These are phyloP conservation scores for Pharmacophagus antenor DNA, from an alignment of 2,888 invertebrate species.

Conservation along the genomic window DNA sequence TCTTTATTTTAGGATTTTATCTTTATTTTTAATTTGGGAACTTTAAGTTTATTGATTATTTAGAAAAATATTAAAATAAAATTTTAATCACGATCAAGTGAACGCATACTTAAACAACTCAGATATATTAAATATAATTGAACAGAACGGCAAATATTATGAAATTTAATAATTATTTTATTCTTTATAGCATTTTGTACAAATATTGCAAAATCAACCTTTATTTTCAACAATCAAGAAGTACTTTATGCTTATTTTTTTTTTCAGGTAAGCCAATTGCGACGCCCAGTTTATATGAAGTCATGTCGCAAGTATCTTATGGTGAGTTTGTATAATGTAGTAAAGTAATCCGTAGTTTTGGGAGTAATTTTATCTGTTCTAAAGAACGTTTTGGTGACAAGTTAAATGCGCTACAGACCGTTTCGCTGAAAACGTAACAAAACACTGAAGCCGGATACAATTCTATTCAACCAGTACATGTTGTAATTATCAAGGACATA, in stretches of 20 bases:
- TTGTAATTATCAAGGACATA: neutral
- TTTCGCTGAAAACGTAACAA: slow-evolving; percentile 4
- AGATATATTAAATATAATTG: no score
- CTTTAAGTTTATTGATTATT: no score
- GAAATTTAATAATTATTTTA: no score
- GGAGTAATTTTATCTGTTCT: slow-evolving; percentile 11
- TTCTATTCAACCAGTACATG: neutral
- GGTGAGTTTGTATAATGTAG: slow-evolving; percentile 56
- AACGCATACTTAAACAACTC: no score
- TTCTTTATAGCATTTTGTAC: no score
- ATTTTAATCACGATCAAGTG: no score
- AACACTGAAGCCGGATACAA: neutral
- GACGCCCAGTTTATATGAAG: slow-evolving; percentile 57
- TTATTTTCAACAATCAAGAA: neutral
- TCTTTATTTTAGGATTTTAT: no score
- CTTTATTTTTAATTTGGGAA: no score
- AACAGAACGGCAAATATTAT: no score
- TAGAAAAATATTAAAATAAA: no score
- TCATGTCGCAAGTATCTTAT: slow-evolving; percentile 48
- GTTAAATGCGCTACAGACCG: slow-evolving; percentile 4
- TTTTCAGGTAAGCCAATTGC: slow-evolving; percentile 71
- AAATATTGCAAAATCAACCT: neutral
- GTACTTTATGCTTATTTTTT: slow-evolving; percentile 36
- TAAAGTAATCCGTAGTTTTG: slow-evolving; percentile 12
- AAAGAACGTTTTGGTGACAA: slow-evolving; percentile 6